A percentile compares a stretch with the other conserved stretches of the same genome.
Evolutionary conservation across 2,888 invertebrate genomes (phyloP).

Genomic region (Cryptocheilus praepositus): DNA sequence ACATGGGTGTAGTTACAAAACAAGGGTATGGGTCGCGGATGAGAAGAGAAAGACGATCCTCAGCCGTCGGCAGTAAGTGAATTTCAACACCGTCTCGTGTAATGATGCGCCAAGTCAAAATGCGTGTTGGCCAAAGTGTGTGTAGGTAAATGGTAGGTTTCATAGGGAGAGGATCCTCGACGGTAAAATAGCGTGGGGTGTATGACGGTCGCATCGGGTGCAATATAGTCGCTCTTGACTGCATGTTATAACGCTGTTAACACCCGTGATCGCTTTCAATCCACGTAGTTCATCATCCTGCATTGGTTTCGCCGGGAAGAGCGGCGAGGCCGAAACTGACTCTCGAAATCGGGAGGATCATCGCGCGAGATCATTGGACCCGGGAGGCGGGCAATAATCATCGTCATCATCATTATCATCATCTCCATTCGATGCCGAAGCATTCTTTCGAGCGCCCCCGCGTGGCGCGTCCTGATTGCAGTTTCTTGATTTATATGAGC

Average conservation of each 20-base stretch:
- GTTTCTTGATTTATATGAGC: neutral
- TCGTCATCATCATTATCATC: constrained; percentile 23
- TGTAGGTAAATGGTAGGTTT: constrained; percentile 22
- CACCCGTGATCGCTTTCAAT: constrained; percentile 74
- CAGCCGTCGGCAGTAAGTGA: constrained; percentile 36
- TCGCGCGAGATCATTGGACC: constrained; percentile 53
- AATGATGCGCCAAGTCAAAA: neutral
- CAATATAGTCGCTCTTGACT: constrained; percentile 56
- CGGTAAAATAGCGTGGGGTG: constrained; percentile 52
- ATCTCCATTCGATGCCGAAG: constrained; percentile 29
- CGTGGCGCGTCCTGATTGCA: neutral
- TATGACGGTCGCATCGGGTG: constrained; percentile 40
- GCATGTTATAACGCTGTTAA: constrained; percentile 72
- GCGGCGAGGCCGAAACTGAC: constrained; percentile 18
- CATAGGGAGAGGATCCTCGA: constrained; percentile 23
- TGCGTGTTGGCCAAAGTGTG: constrained; percentile 7
- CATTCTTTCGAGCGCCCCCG: no score
- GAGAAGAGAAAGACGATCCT: neutral
- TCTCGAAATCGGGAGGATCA: constrained; percentile 38
- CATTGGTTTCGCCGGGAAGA: constrained; percentile 55
- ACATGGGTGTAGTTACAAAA: no score
- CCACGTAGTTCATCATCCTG: constrained; percentile 72
- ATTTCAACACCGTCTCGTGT: constrained; percentile 31
- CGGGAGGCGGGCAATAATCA: constrained; percentile 59
- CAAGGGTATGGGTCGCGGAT: neutral